Conservation (phyloP, 2,797 vertebrate genomes). For the Tapera naevia region DNA sequence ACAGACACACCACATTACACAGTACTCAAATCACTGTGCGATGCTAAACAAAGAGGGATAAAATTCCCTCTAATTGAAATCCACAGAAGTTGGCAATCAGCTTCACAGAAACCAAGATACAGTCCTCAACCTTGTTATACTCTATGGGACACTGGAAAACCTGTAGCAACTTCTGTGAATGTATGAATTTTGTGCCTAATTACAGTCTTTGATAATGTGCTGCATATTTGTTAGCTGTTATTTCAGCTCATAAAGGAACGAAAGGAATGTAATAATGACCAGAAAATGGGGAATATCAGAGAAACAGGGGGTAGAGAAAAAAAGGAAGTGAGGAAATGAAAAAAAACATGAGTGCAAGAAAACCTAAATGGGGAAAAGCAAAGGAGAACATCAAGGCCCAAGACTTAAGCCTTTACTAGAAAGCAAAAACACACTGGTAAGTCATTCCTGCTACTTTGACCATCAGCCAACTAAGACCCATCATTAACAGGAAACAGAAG, state of each 20-base stretch:
- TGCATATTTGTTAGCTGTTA: neutral
- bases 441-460: neutral
- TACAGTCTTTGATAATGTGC: neutral
- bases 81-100: neutral
- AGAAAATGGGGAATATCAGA: neutral
- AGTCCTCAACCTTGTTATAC: neutral
- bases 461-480: neutral
- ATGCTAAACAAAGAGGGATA: neutral
- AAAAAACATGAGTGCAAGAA: neutral
- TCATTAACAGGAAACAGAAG: neutral
- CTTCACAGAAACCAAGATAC: neutral
- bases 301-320: neutral
- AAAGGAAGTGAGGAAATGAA: neutral
- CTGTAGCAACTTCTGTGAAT: neutral
- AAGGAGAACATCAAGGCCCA: fast-evolving
- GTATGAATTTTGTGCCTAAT: neutral
- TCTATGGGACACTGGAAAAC: neutral
- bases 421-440: fast-evolving
- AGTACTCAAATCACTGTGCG: neutral
- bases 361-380: neutral
- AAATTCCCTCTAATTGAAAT: neutral
- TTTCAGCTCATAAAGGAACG: neutral
- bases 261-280: neutral
- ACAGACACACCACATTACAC: neutral
- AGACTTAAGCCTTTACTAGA: neutral